Base-by-base conservation (phyloP, 1,140 invertebrate genomes). In the Drosophila fuyamai region DNA sequence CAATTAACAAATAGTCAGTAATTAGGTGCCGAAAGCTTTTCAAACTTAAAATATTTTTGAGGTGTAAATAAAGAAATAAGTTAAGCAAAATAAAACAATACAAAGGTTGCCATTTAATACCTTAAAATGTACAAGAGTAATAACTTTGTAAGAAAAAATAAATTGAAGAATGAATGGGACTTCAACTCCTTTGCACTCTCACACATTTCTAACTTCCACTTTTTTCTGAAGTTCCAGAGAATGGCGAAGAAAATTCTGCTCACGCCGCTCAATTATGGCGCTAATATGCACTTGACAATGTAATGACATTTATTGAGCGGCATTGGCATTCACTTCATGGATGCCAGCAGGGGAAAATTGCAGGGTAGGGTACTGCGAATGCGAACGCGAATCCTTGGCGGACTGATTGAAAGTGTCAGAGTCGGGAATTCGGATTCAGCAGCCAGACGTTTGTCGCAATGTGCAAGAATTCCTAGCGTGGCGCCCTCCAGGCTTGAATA, bases 201-300 rank as follows among this genome's bases (percentile, higher is more conserved):
- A 32, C 9, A 9, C 41, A 9, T 27, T 66, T 2, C 14, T 16
- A 41, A 14, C 44, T 35, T 18, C 8, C 10, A 40, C n/a, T 44
- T 38, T 7, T 12, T 46, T 38, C 13, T n/a, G 9, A 48, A 46
- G 29, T 57, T 50, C n/a, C 40, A 48, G 23, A 23, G 38, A 61
- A 36, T 43, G 18, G 44, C 47, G 10, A 18, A 32, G 23, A 55
- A 78, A 75, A 88, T 89, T 78, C 83, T 56, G 67, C 38, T 78
- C 82, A 86, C 82, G 83, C 81, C 79, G 66, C 67, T 81, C 82
- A 86, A 86, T 86, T 86, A 86, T 86, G 84, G 82, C 82, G 76
- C 82, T 86, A 86, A 86, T 86, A 86, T 86, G 82, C 82, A 86
- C 82, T 86, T 86, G 82, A 86, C 82, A 86, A 88, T 86, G 83